phyloP scores from a whole-genome alignment of 2,113 vertebrate genomes.

The Struthidea cinerea region DNA sequence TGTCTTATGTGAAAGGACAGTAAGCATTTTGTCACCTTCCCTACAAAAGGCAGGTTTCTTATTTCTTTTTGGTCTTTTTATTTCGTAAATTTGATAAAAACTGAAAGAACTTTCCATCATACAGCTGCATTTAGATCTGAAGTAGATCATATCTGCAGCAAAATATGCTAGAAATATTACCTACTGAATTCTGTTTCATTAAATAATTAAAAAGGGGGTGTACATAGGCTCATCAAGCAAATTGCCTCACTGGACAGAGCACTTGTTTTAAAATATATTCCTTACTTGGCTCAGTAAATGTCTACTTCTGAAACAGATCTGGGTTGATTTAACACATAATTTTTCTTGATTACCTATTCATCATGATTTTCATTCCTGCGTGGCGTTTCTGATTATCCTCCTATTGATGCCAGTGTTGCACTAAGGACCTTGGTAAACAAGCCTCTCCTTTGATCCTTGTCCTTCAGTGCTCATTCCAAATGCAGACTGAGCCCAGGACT shows the following conservation, averaged over 20 bases:
- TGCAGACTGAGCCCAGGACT: not conserved
- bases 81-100: not conserved
- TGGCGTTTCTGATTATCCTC: not conserved
- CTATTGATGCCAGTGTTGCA: not conserved
- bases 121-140: not conserved
- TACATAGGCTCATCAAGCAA: not conserved
- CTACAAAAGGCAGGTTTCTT: not conserved
- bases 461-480: not conserved
- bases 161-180: not conserved
- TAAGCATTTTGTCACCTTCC: not conserved
- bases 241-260: not conserved
- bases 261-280: not conserved
- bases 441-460: not conserved
- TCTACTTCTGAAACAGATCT: not conserved
- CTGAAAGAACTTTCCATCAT: not conserved
- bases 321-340: not conserved
- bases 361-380: not conserved
- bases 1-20: rapidly evolving
- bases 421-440: not conserved
- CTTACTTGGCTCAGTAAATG: not conserved
- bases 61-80: not conserved
- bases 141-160: not conserved
- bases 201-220: not conserved
- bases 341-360: not conserved
- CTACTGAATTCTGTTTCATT: not conserved